Evolutionary conservation across 2,113 vertebrate species (phyloP).

Genomic region (Alexandromys fortis): DNA sequence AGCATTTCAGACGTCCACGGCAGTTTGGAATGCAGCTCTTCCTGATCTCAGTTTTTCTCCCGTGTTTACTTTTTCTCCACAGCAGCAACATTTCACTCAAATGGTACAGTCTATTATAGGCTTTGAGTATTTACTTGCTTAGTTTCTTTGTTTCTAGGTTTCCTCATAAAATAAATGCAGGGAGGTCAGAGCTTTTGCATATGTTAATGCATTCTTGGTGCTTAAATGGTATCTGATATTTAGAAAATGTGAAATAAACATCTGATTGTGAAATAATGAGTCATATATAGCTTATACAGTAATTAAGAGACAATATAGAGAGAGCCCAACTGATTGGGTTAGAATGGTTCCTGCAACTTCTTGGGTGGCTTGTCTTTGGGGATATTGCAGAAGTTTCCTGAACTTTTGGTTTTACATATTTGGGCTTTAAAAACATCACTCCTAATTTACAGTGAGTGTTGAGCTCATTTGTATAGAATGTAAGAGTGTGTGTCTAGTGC

Average conservation of each 20-base stretch:
- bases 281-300: neutral
- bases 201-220: neutral
- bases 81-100: neutral
- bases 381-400: neutral
- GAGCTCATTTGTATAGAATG: neutral
- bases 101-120: neutral
- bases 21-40: too few relatives aligned
- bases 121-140: neutral
- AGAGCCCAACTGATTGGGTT: neutral
- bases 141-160: neutral
- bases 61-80: neutral
- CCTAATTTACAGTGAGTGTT: neutral
- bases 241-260: neutral
- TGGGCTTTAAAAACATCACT: neutral
- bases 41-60: neutral
- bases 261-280: neutral
- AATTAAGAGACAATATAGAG: neutral
- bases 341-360: neutral
- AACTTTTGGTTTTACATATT: neutral
- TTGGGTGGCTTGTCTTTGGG: neutral
- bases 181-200: neutral
- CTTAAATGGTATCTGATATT: neutral
- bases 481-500: neutral
- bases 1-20: neutral
- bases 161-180: neutral